Conservation (phyloP, 2,888 invertebrate genomes). For the Cantharis rustica region DNA sequence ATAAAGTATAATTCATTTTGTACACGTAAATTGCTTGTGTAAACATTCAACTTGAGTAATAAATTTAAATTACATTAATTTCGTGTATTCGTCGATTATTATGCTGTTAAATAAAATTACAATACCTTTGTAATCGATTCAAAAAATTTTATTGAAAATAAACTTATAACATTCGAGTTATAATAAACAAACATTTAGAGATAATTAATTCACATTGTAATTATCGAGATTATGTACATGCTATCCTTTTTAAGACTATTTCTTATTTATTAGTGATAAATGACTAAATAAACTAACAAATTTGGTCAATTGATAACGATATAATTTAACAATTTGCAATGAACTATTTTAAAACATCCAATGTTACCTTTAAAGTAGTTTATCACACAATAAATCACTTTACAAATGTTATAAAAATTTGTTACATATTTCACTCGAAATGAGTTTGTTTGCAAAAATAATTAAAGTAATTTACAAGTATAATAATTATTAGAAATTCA, state of each 20-base stretch:
- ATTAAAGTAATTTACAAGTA: not conserved
- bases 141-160: constrained; percentile 36
- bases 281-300: constrained; percentile 26
- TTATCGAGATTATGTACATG: constrained; percentile 23
- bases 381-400: constrained; percentile 31
- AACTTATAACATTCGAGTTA: constrained; percentile 33
- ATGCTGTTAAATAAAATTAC: not conserved
- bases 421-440: not conserved
- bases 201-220: constrained; percentile 26
- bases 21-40: not conserved
- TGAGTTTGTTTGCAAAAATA: not conserved
- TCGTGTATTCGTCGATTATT: not conserved
- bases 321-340: constrained; percentile 26
- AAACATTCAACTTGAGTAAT: not conserved
- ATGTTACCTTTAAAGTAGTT: constrained; percentile 22
- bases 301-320: constrained; percentile 28
- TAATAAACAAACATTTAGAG: constrained; percentile 34
- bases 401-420: constrained; percentile 27
- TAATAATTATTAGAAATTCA: not conserved
- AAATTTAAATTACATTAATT: not conserved
- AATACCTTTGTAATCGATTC: constrained; percentile 10
- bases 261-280: constrained; percentile 21
- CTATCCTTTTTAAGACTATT: constrained; percentile 11
- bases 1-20: not conserved
- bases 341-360: constrained; percentile 23